phyloP scores from a whole-genome alignment of 2,113 vertebrate species.

The Merops nubicus region DNA sequence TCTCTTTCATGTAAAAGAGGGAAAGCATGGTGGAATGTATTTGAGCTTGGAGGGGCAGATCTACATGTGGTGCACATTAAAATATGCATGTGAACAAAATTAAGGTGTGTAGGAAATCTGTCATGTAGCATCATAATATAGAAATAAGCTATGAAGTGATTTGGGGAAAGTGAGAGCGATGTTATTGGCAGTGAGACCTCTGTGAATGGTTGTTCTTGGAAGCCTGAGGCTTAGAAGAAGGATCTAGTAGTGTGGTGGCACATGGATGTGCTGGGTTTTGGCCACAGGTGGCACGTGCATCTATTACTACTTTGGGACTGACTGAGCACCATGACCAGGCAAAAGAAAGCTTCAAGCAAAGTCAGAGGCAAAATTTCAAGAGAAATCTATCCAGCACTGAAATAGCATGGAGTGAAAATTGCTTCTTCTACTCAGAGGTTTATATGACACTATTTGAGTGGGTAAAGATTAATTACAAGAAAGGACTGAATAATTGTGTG shows the following conservation, averaged over 20 bases:
- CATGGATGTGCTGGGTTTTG: background rate
- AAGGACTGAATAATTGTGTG: background rate
- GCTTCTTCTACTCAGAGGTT: background rate
- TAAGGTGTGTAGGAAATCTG: background rate
- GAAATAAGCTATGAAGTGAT: background rate
- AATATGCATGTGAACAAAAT: background rate
- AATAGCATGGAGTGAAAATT: background rate
- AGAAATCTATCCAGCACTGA: background rate
- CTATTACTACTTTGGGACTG: background rate
- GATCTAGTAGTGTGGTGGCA: background rate
- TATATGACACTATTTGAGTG: background rate
- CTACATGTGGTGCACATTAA: background rate
- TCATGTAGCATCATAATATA: background rate
- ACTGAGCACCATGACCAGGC: background rate
- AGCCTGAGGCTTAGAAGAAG: background rate
- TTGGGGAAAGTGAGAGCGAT: background rate
- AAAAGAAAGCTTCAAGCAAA: background rate
- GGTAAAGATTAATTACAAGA: background rate
- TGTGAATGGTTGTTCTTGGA: background rate
- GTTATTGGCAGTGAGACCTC: background rate
- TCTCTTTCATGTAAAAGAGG: background rate
- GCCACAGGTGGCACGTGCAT: background rate
- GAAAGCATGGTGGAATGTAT: background rate
- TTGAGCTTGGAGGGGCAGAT: background rate
- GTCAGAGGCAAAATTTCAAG: background rate